A percentile compares a stretch with the other conserved stretches of the same genome.
Conservation (phyloP, 35 echinoderm and acorn worm species). For the Apostichopus parvimensis region DNA sequence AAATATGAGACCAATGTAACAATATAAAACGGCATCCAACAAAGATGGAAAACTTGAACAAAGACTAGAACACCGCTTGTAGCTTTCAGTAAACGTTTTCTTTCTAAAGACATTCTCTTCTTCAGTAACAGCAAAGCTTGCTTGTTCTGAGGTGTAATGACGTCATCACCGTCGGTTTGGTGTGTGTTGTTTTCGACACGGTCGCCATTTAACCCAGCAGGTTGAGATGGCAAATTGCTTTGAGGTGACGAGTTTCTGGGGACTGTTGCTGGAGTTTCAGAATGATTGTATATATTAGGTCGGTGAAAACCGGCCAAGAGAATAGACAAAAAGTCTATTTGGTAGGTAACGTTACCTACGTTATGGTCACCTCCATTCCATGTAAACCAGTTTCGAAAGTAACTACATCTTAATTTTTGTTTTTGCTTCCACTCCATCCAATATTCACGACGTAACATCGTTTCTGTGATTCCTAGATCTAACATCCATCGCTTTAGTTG, state of each 20-base stretch:
- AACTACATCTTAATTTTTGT: neutral
- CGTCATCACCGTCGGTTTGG: neutral
- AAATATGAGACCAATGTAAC: constrained; percentile 1
- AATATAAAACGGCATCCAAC: constrained; percentile 28
- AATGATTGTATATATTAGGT: too few relatives aligned
- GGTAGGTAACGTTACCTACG: too few relatives aligned
- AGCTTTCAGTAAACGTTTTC: neutral
- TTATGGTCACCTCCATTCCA: neutral
- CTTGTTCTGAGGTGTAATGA: neutral
- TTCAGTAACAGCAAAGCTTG: neutral
- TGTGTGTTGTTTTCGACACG: neutral
- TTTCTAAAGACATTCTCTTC: constrained; percentile 1
- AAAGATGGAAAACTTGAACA: constrained; percentile 12
- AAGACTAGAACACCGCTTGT: constrained; percentile 6
- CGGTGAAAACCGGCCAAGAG: too few relatives aligned
- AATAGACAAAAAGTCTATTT: too few relatives aligned
- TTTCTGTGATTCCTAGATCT: constrained; percentile 5
- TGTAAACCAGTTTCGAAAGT: neutral
- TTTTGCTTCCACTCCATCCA: neutral
- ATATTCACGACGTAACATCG: neutral
- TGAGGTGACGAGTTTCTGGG: neutral
- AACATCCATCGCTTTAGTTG: neutral
- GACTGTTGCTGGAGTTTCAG: too few relatives aligned
- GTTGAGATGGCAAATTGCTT: neutral
- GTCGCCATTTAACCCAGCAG: neutral